Evolutionary conservation across 2,888 invertebrate species (phyloP), one percentile per base, ranked within the genome.

Genomic region (Dolichomitus sp.): DNA sequence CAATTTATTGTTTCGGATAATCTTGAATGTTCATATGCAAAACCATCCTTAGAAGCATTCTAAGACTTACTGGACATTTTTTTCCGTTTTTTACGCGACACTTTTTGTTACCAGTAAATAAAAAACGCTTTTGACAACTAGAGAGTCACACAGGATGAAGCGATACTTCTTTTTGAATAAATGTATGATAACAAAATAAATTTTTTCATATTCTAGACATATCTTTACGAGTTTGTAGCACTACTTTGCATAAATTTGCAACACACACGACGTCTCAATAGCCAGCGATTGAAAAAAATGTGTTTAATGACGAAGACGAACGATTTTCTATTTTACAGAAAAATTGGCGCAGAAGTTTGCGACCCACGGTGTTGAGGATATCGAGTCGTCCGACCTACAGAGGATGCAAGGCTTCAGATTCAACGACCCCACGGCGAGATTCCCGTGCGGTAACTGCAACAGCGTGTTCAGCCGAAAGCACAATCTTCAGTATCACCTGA

Each of bases 401-500:
- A 59, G 74, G 33, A 81, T 69, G 33, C 27, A 57, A 27, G 66
- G 68, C 33, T 37, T 68, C 1, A 50, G 74, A 12, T 4, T 57
- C 19, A 59, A 50, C 33, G 78, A 81, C 42, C 78, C 86, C n/a
- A 80, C 78, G 3, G 3, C 68, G 69, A 73, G 57, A 57, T 92
- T 90, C 65, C 77, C 89, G 14, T 93, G 92, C 80, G 89, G 88
- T n/a, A 91, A 89, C 81, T 93, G 93, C 83, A 88, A 88, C 70
- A 91, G 91, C 75, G 88, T 88, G 17, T 93, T 93, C 84, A 92
- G 90, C 23, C 88, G 92, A 33, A 91, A 90, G 78, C 92, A 92
- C 87, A 93, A 93, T 88, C 87, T 92, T 52, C 91, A 91, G 77
- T 90, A 91, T 84, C 93, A 93, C 27, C 86, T 91, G 17, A 92